Percentiles rank a stretch among this genome's conserved stretches.
phyloP scores from a whole-genome alignment of 1,140 invertebrate genomes.

The Drosophila kurseongensis region DNA sequence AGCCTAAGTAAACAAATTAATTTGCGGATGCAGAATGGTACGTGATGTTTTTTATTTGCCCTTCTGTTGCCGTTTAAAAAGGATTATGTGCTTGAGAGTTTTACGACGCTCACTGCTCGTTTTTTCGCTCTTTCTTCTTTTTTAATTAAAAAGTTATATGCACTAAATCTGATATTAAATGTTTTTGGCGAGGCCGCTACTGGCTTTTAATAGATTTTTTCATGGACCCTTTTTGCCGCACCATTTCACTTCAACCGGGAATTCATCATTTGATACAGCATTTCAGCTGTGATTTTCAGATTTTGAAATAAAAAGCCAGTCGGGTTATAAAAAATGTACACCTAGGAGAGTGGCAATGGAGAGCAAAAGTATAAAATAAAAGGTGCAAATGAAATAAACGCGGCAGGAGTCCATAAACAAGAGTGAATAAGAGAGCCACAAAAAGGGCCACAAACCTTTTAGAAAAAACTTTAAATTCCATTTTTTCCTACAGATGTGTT shows the following conservation, averaged over 20 bases:
- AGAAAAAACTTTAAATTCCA: conserved; percentile 9
- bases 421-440: neutral
- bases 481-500: neutral
- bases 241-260: conserved; percentile 29
- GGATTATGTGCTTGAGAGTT: conserved; percentile 69
- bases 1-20: conserved; percentile 78
- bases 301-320: conserved; percentile 39
- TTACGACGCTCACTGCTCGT: conserved; percentile 15
- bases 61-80: conserved; percentile 51
- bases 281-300: conserved; percentile 67
- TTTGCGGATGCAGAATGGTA: conserved; percentile 50
- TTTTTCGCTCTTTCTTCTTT: conserved; percentile 18
- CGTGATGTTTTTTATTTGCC: conserved; percentile 21
- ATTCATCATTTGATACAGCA: conserved; percentile 50
- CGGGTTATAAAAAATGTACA: conserved; percentile 61
- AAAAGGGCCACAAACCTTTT: neutral
- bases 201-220: conserved; percentile 42
- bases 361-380: conserved; percentile 44
- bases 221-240: conserved; percentile 3
- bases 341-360: conserved; percentile 23
- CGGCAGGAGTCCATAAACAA: conserved; percentile 27
- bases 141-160: conserved; percentile 75
- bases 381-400: conserved; percentile 30
- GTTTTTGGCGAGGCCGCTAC: conserved; percentile 1
- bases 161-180: conserved; percentile 55